Evolutionary conservation across 23 tunicate genomes (phyloP), one percentile per base, ranked within the genome.

Genomic region (Aplidium turbinatum): DNA sequence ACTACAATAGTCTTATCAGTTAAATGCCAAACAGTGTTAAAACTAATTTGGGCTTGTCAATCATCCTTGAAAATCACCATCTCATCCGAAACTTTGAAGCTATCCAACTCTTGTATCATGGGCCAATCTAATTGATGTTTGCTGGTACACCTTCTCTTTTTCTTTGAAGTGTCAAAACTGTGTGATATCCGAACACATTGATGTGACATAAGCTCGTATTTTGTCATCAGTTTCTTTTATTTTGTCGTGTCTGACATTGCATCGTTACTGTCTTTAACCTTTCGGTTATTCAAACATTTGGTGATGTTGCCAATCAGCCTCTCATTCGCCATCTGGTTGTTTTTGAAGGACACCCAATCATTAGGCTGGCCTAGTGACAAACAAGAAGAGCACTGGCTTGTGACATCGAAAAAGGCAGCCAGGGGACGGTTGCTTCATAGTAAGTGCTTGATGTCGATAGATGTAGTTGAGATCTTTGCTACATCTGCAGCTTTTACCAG

Each of bases 261-360:
- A n/a, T 54, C 60, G 4, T 54, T 6, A 54, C 60, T 54, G 60
- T n/a, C 22, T n/a, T n/a, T n/a, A n/a, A n/a, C n/a, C 60, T 54
- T 54, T 54, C 60, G 19, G 6, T 54, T 22, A 22, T 54, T n/a
- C 22, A 54, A n/a, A 54, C n/a, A 54, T 54, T n/a, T 22, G 19
- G 60, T 54, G 19, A 54, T 54, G 22, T n/a, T 54, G 60, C 22
- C 22, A 11, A 54, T 54, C 60, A 54, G 22, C 21, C 60, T 54
- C 60, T 54, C 60, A 54, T 54, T 54, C 22, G 60, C 60, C 21
- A 54, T 54, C 22, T 54, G 60, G 21, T n/a, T n/a, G n/a, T n/a
- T 54, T 54, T 54, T 54, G 22, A 54, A 54, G 4, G 22, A 13
- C 21, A 11, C 21, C 60, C 60, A 54, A 54, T 54, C 60, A 11